These are phyloP conservation scores for Yponomeuta evonymella DNA, from an alignment of 2,888 invertebrate genomes.

Conservation along the genomic window DNA sequence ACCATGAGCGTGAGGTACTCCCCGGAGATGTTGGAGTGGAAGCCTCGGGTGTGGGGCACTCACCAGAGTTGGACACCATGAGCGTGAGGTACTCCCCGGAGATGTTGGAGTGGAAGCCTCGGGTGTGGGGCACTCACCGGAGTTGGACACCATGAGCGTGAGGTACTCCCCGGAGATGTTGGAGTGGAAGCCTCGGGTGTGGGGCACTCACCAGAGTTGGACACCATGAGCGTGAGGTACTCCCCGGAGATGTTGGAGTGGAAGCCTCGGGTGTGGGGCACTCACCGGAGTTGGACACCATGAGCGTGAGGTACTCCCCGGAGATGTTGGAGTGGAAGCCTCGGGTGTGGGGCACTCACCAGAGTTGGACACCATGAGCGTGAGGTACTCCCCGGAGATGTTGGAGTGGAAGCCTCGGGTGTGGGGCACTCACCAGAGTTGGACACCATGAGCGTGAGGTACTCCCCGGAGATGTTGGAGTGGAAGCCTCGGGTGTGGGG, in stretches of 20 bases:
- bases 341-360: no score
- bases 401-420: constrained; percentile 83
- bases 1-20: constrained; percentile 93
- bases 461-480: constrained; percentile 91
- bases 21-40: no score
- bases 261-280: no score
- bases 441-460: constrained; percentile 94
- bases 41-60: no score
- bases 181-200: no score
- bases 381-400: constrained; percentile 91
- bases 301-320: constrained; percentile 93
- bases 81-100: no score
- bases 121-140: no score
- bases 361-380: constrained; percentile 89
- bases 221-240: constrained; percentile 91
- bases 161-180: no score
- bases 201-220: constrained; percentile 97
- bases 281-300: constrained; percentile 87
- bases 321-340: constrained; percentile 89
- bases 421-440: constrained; percentile 82
- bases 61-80: constrained; percentile 86
- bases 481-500: constrained; percentile 78
- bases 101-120: no score
- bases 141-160: no score
- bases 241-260: constrained; percentile 92